Evolutionary conservation across 37 sponge, comb jelly and placozoan species (phyloP).

Genomic region (Tethya wilhelma): DNA sequence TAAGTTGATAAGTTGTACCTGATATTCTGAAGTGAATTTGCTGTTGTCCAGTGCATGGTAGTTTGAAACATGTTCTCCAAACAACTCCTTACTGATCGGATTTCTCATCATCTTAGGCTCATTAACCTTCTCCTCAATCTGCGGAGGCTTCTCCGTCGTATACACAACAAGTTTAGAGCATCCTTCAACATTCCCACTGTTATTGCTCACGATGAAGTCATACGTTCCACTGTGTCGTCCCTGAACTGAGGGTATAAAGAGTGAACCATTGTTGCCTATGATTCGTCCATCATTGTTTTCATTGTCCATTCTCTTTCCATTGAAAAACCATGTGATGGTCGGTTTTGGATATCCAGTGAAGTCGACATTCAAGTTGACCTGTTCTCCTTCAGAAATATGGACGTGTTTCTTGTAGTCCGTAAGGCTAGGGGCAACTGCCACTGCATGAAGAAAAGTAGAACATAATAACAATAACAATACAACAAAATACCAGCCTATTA

Average conservation of each 20-base stretch:
- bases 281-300: conserved; percentile 13
- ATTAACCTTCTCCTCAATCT: not conserved
- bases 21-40: conserved; percentile 21
- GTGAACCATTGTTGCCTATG: not conserved
- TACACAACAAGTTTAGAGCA: conserved; percentile 20
- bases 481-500: too few relatives aligned
- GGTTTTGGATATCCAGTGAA: conserved; percentile 28
- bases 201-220: conserved; percentile 41
- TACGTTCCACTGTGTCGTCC: conserved; percentile 25
- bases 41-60: conserved; percentile 15
- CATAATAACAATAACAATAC: too few relatives aligned
- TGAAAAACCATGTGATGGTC: conserved; percentile 28
- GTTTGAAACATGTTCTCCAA: conserved; percentile 31
- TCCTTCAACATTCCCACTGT: conserved; percentile 34
- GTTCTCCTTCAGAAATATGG: conserved; percentile 11
- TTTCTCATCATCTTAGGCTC: not conserved
- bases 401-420: conserved; percentile 14
- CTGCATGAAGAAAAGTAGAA: too few relatives aligned
- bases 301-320: conserved; percentile 18
- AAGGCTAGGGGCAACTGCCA: conserved; percentile 17
- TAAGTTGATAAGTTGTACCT: conserved; percentile 4
- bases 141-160: conserved; percentile 1
- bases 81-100: conserved; percentile 7
- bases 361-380: conserved; percentile 22
- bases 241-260: not conserved